A percentile compares a stretch with the other conserved stretches of the same genome.
These are phyloP conservation scores for Acanthosepion esculentum DNA, from an alignment of 2,888 invertebrate genomes.

Conservation along the genomic window DNA sequence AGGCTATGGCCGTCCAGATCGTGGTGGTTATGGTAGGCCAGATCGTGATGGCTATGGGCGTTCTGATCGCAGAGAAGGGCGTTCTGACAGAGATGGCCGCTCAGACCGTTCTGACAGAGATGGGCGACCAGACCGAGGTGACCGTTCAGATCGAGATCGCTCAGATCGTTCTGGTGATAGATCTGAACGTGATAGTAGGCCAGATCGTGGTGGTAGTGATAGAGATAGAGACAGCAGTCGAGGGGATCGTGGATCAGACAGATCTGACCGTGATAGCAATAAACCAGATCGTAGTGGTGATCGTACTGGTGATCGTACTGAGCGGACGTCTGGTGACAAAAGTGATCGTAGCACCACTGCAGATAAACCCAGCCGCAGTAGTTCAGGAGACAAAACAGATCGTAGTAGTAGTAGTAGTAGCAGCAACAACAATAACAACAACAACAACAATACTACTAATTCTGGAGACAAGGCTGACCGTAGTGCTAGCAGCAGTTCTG, in stretches of 20 bases:
- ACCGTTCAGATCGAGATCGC: background rate
- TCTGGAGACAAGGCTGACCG: background rate
- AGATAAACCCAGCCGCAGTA: background rate
- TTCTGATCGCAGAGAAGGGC: background rate
- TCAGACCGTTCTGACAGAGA: background rate
- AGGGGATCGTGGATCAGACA: background rate
- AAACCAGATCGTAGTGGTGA: background rate
- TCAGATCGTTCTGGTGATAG: background rate
- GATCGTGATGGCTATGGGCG: background rate
- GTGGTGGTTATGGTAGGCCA: background rate
- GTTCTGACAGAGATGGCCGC: background rate
- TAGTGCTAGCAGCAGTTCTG: background rate
- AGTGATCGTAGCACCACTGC: background rate
- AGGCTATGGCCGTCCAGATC: background rate
- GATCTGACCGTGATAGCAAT: background rate
- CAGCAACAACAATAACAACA: background rate
- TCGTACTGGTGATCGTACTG: background rate
- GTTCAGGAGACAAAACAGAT: background rate
- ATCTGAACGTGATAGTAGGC: conserved; percentile 25
- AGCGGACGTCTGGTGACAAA: background rate
- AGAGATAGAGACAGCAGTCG: conserved; percentile 19
- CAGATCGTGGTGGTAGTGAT: background rate
- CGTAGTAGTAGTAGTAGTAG: background rate
- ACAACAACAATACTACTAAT: background rate
- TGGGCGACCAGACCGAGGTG: background rate